phyloP scores from a whole-genome alignment of 2,113 vertebrate genomes.

The Narcine bancroftii region DNA sequence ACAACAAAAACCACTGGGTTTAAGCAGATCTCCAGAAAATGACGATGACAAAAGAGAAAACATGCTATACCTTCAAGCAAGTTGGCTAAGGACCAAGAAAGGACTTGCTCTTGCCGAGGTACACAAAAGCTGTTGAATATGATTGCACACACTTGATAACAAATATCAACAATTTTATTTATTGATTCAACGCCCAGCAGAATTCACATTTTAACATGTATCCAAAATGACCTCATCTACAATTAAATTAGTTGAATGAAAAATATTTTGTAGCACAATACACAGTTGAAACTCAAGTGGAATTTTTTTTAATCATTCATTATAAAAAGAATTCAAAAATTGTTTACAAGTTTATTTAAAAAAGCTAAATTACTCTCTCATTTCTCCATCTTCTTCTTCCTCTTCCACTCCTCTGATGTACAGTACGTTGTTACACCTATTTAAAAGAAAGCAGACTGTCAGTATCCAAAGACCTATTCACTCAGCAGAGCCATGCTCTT shows the following conservation, averaged over 20 bases:
- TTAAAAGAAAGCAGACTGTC: constrained; percentile 38
- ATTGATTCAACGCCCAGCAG: neutral
- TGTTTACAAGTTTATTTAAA: neutral
- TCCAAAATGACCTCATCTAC: neutral
- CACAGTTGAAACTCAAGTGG: neutral
- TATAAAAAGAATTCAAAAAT: constrained; percentile 1
- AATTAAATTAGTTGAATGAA: constrained; percentile 20
- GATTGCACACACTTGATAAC: neutral
- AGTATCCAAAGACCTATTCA: neutral
- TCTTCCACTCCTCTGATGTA: constrained; percentile 98
- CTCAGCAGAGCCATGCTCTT: neutral
- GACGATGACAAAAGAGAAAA: neutral
- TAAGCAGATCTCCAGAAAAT: neutral
- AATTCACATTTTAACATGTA: neutral
- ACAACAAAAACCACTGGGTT: neutral
- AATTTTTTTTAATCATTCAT: too few relatives aligned
- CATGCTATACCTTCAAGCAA: neutral
- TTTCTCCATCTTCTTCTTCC: constrained; percentile 96
- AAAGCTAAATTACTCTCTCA: constrained; percentile 74
- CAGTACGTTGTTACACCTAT: constrained; percentile 94
- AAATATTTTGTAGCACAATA: neutral
- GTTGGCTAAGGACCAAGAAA: neutral
- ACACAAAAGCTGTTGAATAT: neutral
- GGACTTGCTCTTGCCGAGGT: too few relatives aligned
- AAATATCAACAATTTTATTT: neutral